These are phyloP conservation scores for Carposina sasakii DNA, from an alignment of 1,140 invertebrate genomes.

Conservation along the genomic window DNA sequence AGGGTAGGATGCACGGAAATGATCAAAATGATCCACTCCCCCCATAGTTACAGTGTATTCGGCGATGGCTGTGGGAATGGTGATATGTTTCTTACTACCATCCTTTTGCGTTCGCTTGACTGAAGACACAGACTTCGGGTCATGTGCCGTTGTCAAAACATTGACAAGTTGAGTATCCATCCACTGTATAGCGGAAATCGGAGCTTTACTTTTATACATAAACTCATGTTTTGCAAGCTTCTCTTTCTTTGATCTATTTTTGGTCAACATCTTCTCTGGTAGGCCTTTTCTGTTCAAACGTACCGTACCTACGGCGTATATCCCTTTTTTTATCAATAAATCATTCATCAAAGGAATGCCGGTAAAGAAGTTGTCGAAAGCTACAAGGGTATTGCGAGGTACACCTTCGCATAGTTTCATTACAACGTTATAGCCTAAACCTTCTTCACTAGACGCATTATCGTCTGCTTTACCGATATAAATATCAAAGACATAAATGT, in stretches of 20 bases:
- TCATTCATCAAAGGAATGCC: slow-evolving; percentile 36
- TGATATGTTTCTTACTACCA: slow-evolving; percentile 6
- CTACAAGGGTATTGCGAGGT: slow-evolving; percentile 29
- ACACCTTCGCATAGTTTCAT: slow-evolving; percentile 33
- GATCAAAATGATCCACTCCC: slow-evolving; percentile 1
- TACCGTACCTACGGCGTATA: slow-evolving; percentile 53
- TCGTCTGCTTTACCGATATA: slow-evolving; percentile 51
- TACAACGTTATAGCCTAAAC: slow-evolving; percentile 45
- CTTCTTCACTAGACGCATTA: slow-evolving; percentile 23
- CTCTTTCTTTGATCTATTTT: neutral
- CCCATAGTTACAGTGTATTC: neutral
- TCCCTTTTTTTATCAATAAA: slow-evolving; percentile 38
- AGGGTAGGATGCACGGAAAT: slow-evolving; percentile 1
- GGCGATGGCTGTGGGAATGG: neutral
- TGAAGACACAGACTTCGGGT: neutral
- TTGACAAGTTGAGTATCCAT: slow-evolving; percentile 1
- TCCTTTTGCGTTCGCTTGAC: slow-evolving; percentile 8
- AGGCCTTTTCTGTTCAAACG: slow-evolving; percentile 23
- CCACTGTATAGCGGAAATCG: slow-evolving; percentile 5
- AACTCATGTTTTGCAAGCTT: neutral
- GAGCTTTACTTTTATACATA: neutral
- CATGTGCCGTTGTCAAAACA: slow-evolving; percentile 1
- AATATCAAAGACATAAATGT: slow-evolving; percentile 50
- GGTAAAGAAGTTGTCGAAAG: slow-evolving; percentile 64
- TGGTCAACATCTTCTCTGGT: neutral